phyloP scores from a whole-genome alignment of 2,888 invertebrate genomes.

The Coecobrya sp. region DNA sequence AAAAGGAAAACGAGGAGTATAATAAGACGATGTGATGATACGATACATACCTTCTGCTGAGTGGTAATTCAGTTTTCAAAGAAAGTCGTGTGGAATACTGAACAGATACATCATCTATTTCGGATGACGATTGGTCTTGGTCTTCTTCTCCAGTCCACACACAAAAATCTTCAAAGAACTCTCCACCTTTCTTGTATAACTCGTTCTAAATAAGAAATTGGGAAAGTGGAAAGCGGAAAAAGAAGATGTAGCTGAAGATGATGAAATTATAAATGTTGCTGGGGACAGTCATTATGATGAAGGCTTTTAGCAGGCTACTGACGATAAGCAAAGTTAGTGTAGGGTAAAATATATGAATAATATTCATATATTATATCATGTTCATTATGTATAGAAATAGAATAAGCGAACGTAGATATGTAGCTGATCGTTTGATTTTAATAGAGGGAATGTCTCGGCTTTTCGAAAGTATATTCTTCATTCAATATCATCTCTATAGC shows the following conservation, averaged over 20 bases:
- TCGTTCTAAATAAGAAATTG: no score
- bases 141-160: neutral
- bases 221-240: neutral
- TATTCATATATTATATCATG: no score
- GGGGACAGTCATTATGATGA: no score
- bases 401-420: no score
- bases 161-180: neutral
- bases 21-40: slow-evolving; percentile 19
- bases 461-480: no score
- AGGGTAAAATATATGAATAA: no score
- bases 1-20: neutral
- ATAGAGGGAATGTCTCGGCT: no score
- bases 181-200: neutral
- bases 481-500: neutral
- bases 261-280: no score
- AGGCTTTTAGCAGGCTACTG: no score
- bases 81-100: neutral
- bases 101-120: neutral
- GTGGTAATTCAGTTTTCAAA: neutral
- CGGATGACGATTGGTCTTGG: neutral
- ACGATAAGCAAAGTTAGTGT: no score
- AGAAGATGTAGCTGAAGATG: neutral
- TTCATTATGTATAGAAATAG: no score
- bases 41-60: neutral
- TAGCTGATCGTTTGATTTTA: no score